Evolutionary conservation across 2,888 invertebrate genomes (phyloP).

Genomic region (Lordiphosa fenestrarum): DNA sequence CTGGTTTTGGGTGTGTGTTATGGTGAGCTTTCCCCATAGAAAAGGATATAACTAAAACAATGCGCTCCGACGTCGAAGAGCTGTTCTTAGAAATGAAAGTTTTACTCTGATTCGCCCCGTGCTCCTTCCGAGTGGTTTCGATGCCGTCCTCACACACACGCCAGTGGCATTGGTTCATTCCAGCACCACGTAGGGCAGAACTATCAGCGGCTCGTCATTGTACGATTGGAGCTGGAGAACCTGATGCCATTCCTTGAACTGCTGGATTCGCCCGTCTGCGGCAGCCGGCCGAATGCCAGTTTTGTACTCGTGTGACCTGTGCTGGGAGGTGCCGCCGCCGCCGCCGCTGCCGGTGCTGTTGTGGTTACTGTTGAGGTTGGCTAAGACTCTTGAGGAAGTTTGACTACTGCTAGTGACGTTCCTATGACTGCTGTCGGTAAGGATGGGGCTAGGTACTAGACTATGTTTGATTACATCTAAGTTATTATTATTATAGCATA

Average conservation of each 20-base stretch:
- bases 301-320: conserved; percentile 27
- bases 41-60: too few relatives aligned
- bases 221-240: conserved; percentile 87
- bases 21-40: too few relatives aligned
- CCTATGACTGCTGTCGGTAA: conserved; percentile 32
- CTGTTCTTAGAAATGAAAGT: neutral
- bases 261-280: conserved; percentile 41
- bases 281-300: conserved; percentile 67
- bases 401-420: conserved; percentile 16
- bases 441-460: conserved; percentile 29
- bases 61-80: too few relatives aligned
- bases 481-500: conserved; percentile 58
- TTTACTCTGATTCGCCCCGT: neutral
- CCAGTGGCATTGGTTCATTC: conserved; percentile 87
- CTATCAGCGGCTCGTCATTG: conserved; percentile 90
- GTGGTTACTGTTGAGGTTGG: conserved; percentile 3
- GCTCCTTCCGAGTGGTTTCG: conserved; percentile 1
- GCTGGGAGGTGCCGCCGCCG: neutral
- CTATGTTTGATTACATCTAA: conserved; percentile 49
- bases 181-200: conserved; percentile 98
- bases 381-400: conserved; percentile 7
- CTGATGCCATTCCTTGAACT: conserved; percentile 96
- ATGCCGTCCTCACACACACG: conserved; percentile 10
- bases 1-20: neutral
- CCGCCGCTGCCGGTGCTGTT: neutral